Evolutionary conservation across 2,113 vertebrate genomes (phyloP), one percentile per base, ranked within the genome.

Genomic region (Vombatus ursinus): DNA sequence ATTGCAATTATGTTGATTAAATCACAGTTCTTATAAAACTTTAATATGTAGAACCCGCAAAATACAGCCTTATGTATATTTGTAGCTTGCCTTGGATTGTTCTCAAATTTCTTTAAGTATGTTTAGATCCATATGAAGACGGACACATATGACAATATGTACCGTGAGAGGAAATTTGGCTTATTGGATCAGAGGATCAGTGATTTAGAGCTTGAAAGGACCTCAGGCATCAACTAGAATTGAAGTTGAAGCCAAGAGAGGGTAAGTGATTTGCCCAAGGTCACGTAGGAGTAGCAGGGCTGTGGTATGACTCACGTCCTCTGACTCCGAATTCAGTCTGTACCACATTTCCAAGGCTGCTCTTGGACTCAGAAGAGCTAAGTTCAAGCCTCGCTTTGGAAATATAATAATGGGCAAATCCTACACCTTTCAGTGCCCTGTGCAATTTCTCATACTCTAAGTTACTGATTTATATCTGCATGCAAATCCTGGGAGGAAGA

Each of bases 1-100:
- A 84, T 84, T 84, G 68, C 68, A 84, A 84, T 50, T 91, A 50
- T 28, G 51, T 94, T 96, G 95, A 52, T 61, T 48, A 93, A 93
- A 91, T 90, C 84, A 54, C 91, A 93, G 94, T 96, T 94, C 31
- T 96, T 94, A 50, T 48, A 68, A 96, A 93, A 96, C 93, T 95
- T 84, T 84, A 22, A 44, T 84, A 44, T 44, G 68, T 44, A 84
- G 37, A 44, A 84, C 37, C 7, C n/a, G 2, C 31, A 68, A 68
- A 68, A 68, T 28, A 84, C 16, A 84, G 68, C 44, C n/a, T 84
- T 26, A 44, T 84, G 61, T 68, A 14, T 68, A 31, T 61, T 61
- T 61, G 14, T n/a, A 68, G 14, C 12, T 68, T 68, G 68, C 37
- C n/a, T 22, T n/a, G n/a, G 12, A 84, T 22, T 19, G n/a, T 84